These are phyloP conservation scores for Microcebus lehilahytsara DNA, from an alignment of 2,113 vertebrate species.

Conservation along the genomic window DNA sequence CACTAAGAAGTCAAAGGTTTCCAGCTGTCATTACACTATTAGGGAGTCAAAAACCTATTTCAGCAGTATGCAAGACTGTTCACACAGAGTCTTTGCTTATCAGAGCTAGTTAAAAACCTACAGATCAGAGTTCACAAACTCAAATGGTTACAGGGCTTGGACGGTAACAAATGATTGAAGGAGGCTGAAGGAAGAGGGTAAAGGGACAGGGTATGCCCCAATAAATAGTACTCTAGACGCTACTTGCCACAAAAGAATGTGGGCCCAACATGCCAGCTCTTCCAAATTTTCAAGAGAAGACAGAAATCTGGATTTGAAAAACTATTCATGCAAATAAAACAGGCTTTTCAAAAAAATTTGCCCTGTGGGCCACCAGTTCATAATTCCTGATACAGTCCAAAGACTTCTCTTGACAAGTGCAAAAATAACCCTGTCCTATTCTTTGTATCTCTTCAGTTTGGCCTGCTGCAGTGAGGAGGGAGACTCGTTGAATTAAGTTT, in stretches of 20 bases:
- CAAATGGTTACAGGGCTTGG: not conserved
- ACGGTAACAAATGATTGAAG: not conserved
- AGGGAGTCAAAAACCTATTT: not conserved
- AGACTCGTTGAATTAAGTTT: not conserved
- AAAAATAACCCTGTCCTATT: not conserved
- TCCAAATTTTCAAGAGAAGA: constrained; percentile 17
- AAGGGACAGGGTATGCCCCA: not conserved
- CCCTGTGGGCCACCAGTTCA: not conserved
- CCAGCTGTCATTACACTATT: not conserved
- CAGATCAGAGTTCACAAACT: not conserved
- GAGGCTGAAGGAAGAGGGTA: not conserved
- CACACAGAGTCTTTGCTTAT: not conserved
- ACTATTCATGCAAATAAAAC: not conserved
- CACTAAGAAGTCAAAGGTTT: constrained; percentile 25
- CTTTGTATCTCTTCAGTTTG: not conserved
- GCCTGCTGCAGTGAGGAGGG: not conserved
- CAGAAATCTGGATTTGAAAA: constrained; percentile 10
- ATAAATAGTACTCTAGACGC: not conserved
- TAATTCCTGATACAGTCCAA: not conserved
- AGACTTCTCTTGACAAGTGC: not conserved
- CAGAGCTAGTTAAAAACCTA: not conserved
- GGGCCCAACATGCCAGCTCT: not conserved
- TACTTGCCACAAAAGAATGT: not conserved
- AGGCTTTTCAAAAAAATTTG: not conserved
- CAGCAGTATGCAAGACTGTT: not conserved